Base-by-base conservation (phyloP, 2,797 vertebrate species). In the Pantherophis vulpinus region DNA sequence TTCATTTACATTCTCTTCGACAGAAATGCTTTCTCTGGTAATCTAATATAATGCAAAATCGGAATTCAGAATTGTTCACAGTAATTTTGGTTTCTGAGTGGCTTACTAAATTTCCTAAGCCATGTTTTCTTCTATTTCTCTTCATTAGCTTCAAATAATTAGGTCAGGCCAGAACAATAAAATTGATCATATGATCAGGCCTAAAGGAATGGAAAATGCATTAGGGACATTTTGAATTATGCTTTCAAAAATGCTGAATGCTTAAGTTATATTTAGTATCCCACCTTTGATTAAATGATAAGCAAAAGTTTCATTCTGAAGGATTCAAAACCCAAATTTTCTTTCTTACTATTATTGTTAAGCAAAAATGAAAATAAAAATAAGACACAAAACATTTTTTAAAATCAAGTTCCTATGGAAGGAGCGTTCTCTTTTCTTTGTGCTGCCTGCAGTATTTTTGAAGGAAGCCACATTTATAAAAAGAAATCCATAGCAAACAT, bases 71-170 rank as follows among this genome's bases (percentile, higher is more conserved):
- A 97, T 95, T 97, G 96, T 97, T 97, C 96, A 95, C 27, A 58
- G 93, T 97, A 97, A 98, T 97, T 96, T 95, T 97, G 97, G 97
- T 97, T 98, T 98, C 96, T 96, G 96, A 96, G 96, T 97, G 97
- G 97, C 96, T 97, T 98, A 97, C 97, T 97, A 97, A 97, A 97
- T 96, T 97, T 83, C 96, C 95, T 94, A 97, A 97, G 95, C 95
- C 95, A 96, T 97, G 95, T 96, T 96, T 97, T 97, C 95, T 94
- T 96, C 95, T 96, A 97, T 96, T 96, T 97, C 96, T 96, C 95
- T 97, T 98, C 96, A 97, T 98, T 96, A 97, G 94, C 93, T 25
- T 95, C 95, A 96, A 94, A 96, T 97, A 97, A 98, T 98, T 97
- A 97, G 95, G 94, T 95, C 96, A 97, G 95, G 94, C 96, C 95